Conservation (phyloP, 2,888 invertebrate species). For the Tryphoninae sp. region DNA sequence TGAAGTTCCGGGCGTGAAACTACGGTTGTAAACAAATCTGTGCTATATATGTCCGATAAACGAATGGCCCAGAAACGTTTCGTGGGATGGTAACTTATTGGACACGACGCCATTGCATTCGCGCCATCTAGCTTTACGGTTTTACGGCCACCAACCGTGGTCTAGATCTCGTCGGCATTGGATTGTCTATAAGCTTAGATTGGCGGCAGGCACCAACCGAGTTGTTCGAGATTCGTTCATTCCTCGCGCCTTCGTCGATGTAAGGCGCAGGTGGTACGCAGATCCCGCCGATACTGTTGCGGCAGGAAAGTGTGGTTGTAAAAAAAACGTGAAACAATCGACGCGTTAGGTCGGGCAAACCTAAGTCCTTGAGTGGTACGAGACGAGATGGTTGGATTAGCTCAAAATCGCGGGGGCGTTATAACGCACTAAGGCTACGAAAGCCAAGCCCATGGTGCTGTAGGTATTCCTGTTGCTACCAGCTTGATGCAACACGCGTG, state of each 20-base stretch:
- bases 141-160: background rate
- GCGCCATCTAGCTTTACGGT: background rate
- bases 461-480: constrained; percentile 1
- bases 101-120: constrained; percentile 13
- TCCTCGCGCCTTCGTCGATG: background rate
- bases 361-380: background rate
- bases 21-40: constrained; percentile 22
- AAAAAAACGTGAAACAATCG: background rate
- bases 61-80: background rate
- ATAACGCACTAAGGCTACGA: constrained; percentile 11
- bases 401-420: constrained; percentile 39
- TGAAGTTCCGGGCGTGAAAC: constrained; percentile 21
- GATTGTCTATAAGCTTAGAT: constrained; percentile 3
- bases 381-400: constrained; percentile 8
- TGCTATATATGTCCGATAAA: background rate
- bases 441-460: constrained; percentile 25
- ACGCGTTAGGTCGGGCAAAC: background rate
- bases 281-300: background rate
- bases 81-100: constrained; percentile 23
- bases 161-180: background rate
- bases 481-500: constrained; percentile 7
- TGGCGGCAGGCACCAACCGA: constrained; percentile 1
- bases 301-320: background rate
- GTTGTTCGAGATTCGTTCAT: background rate
- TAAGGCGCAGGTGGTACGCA: background rate